A percentile compares a stretch with the other conserved stretches of the same genome.
Evolutionary conservation across 2,888 invertebrate species (phyloP).

Genomic region (Danaus chrysippus): DNA sequence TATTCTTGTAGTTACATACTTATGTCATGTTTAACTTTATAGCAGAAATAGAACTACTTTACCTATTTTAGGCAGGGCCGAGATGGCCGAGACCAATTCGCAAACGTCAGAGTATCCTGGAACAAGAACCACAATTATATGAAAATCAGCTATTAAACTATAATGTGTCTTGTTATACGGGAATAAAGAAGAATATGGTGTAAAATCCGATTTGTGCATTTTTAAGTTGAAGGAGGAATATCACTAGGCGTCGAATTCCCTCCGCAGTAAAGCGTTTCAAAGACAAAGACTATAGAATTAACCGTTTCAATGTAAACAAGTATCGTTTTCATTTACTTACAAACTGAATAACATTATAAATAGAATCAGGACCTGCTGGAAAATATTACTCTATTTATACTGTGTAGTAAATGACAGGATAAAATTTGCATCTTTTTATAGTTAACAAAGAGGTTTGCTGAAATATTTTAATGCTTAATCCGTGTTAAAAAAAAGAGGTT

Average conservation of each 20-base stretch:
- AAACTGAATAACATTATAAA: neutral
- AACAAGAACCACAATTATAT: constrained; percentile 18
- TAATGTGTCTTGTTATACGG: constrained; percentile 17
- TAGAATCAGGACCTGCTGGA: no score
- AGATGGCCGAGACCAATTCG: constrained; percentile 37
- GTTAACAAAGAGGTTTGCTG: no score
- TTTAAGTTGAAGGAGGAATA: no score
- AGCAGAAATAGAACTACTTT: constrained; percentile 28
- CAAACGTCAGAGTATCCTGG: constrained; percentile 35
- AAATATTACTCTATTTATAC: no score
- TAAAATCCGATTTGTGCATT: constrained; percentile 5
- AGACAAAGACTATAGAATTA: constrained; percentile 25
- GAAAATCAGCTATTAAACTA: neutral
- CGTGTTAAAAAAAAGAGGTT: no score
- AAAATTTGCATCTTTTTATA: no score
- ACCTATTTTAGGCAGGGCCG: constrained; percentile 30
- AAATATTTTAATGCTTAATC: no score
- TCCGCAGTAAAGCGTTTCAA: neutral
- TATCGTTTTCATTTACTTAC: neutral
- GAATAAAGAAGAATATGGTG: constrained; percentile 9
- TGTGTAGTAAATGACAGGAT: no score
- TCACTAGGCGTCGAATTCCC: no score
- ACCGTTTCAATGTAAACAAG: neutral
- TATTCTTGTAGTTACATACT: no score
- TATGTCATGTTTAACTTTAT: no score